A percentile compares a stretch with the other conserved stretches of the same genome.
Conservation (phyloP, 1,140 invertebrate species). For the Anastatus disparis region DNA sequence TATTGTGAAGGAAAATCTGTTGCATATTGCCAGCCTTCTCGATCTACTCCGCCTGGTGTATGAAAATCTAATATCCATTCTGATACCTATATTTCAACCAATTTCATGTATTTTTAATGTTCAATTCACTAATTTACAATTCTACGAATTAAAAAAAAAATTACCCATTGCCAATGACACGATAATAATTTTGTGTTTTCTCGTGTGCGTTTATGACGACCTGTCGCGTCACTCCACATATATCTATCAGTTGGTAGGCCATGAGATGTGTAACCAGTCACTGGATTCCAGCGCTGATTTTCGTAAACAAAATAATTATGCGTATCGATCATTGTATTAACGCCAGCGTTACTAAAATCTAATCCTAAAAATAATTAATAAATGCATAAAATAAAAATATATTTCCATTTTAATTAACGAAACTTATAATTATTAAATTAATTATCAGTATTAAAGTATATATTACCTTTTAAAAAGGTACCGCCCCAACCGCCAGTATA, state of each 20-base stretch:
- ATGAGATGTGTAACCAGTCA: slow-evolving; percentile 86
- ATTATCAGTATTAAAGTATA: neutral
- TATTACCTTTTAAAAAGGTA: slow-evolving; percentile 77
- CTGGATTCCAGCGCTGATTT: slow-evolving; percentile 93
- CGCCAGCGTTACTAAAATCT: slow-evolving; percentile 74
- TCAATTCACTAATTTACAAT: slow-evolving; percentile 1
- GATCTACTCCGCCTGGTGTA: slow-evolving; percentile 87
- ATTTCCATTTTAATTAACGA: no score
- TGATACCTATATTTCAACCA: slow-evolving; percentile 70
- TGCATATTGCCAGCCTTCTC: slow-evolving; percentile 94
- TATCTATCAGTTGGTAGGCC: slow-evolving; percentile 88
- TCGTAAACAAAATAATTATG: slow-evolving; percentile 90
- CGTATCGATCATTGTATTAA: slow-evolving; percentile 83
- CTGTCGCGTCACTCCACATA: slow-evolving; percentile 90
- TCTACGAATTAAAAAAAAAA: slow-evolving; percentile 36
- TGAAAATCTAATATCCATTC: slow-evolving; percentile 92
- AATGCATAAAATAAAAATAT: slow-evolving; percentile 24
- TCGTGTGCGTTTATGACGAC: slow-evolving; percentile 82
- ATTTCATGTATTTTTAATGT: neutral
- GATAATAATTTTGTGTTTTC: slow-evolving; percentile 87
- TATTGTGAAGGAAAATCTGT: slow-evolving; percentile 89
- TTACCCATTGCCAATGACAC: slow-evolving; percentile 89
- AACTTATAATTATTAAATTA: slow-evolving; percentile 29
- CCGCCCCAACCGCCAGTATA: slow-evolving; percentile 90
- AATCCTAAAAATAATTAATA: slow-evolving; percentile 65